Base-by-base conservation (phyloP, 2,797 vertebrate genomes). In the Ciconia nigra region DNA sequence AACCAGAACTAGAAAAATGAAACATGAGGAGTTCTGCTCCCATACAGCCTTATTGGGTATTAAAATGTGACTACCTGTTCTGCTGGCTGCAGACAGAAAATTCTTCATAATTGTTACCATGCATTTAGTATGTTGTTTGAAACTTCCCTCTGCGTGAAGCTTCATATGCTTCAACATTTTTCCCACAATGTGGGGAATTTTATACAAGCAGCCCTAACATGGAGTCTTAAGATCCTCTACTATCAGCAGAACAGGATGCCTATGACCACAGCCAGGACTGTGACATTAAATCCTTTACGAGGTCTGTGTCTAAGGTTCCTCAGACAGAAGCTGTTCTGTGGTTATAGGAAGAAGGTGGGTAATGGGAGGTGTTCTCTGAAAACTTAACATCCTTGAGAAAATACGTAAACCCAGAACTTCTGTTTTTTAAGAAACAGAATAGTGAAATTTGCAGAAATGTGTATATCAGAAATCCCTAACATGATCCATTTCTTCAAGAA, bases 1-100 rank as follows among this genome's bases (percentile, higher is more conserved):
- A 83, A 93, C 31, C 92, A 96, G 87, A 87, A 83, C 61, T 87
- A 87, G 59, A 83, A 92, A 91, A 95, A 92, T 83, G 42, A 87
- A 91, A 91, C 33, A 92, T 10, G 24, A 67, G 21, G 84, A 88
- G 31, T 85, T 91, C 65, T 86, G 63, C 29, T 79, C 7, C 39
- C 51, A 28, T 89, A 44, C 9, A 78, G 31, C 28, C 42, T 86
- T 69, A 39, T 10, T 33, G 28, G 18, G 9, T 81, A 76, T 72
- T 89, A 83, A 91, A 93, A 81, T 37, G 19, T 44, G 28, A 55
- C 63, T 89, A 80, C 39, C 7, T 81, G 7, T 76, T 79, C 58
- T 88, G 10, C 28, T 90, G 57, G 5, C 47, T 86, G 20, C 61
- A 78, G 46, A 31, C 7, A 71, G 26, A 89, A 94, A 57, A 58